Base-by-base conservation (phyloP, 2,888 invertebrate species). In the Choreutis nemorana region DNA sequence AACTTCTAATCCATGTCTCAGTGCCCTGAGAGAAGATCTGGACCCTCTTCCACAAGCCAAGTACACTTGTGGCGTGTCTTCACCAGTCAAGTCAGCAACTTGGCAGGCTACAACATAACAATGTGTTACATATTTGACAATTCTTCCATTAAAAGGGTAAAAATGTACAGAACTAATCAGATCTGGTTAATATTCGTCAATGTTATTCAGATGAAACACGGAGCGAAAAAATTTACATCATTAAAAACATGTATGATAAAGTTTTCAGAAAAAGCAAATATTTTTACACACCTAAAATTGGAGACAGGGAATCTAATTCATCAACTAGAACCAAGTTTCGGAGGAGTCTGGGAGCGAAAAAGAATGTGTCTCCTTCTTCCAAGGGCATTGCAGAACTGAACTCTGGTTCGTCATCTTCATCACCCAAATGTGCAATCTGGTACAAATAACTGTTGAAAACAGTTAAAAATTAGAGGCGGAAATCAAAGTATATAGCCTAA, bases 311-410 rank as follows among this genome's bases (percentile, higher is more conserved):
- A 55, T 97, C 97, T 78, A 97, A 79, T 77, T 98, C 97, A 73
- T 99, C 99, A 4, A 99, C 97, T 48, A 96, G 80, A 0, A 98
- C 95, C 21, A 99, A 83, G 81, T 99, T 99, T 53, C 94, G 87
- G 1, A 99, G 79, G 1, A 91, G 87, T 44, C 98, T 82, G 1
- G 98, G 97, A 1, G 95, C 96, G 77, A 98, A 99, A 81, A 98
- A 98, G 75, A 98, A 99, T 1, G 97, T 98, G 56, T 99, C 98
- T 4, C 97, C 98, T 66, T 99, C 98, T 67, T 98, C 98, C 25
- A 98, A 67, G 0, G 97, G 97, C 92, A 97, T 97, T 1, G 96
- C 95, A 9, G 97, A 97, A 64, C 96, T 97, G 62, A 99, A 99
- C 60, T 98, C 97, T 0, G 97, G 93, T 55, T 99, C 98, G 62